Conservation (phyloP, 2,113 vertebrate species). For the Origma solitaria region DNA sequence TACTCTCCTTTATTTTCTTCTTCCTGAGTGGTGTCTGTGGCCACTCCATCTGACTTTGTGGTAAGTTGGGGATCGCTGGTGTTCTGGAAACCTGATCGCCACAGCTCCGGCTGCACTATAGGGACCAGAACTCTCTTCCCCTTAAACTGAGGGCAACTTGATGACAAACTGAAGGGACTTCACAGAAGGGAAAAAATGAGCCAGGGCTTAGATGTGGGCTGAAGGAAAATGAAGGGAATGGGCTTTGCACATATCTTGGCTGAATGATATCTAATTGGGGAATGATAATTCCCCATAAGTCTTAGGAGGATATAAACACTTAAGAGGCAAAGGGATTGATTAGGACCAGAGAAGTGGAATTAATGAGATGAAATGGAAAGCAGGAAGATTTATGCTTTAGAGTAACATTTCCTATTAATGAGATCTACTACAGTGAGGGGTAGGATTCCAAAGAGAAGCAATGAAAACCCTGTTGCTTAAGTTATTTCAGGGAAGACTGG, state of each 20-base stretch:
- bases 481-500: slow-evolving; percentile 11
- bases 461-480: slow-evolving; percentile 41
- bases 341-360: slow-evolving; percentile 23
- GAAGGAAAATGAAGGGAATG: slow-evolving; percentile 56
- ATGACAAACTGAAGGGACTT: slow-evolving; percentile 63
- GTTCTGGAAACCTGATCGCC: slow-evolving; percentile 14
- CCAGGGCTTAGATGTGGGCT: slow-evolving; percentile 54
- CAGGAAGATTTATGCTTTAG: slow-evolving; percentile 26
- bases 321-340: slow-evolving; percentile 40
- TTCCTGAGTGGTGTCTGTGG: not conserved
- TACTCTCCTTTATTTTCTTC: not conserved
- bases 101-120: not conserved
- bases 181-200: slow-evolving; percentile 55
- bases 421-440: not conserved
- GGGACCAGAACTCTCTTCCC: slow-evolving; percentile 9
- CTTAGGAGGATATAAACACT: slow-evolving; percentile 32
- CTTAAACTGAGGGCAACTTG: slow-evolving; percentile 48
- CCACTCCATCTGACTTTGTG: not conserved
- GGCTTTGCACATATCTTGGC: slow-evolving; percentile 44
- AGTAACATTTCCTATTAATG: slow-evolving; percentile 9
- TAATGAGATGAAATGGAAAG: slow-evolving; percentile 3
- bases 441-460: slow-evolving; percentile 30
- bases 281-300: slow-evolving; percentile 38
- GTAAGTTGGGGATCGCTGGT: not conserved
- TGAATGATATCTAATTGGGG: slow-evolving; percentile 26